Percentiles rank a stretch among this genome's conserved stretches.
phyloP scores from a whole-genome alignment of 2,113 vertebrate species.

The Otolemur garnettii region DNA sequence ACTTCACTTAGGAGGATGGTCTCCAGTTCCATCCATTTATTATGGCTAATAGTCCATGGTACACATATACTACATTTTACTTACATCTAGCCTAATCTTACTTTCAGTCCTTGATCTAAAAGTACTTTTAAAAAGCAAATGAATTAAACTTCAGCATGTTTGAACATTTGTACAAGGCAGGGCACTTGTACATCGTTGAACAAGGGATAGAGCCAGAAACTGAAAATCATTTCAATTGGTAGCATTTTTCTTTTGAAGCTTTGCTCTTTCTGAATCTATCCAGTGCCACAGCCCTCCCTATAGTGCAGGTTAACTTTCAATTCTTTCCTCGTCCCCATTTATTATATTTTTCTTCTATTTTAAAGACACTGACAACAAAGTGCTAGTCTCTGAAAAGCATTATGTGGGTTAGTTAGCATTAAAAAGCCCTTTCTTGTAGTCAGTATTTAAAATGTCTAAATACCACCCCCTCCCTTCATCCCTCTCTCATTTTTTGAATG shows the following conservation, averaged over 20 bases:
- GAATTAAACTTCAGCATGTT: background rate
- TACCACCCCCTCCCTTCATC: background rate
- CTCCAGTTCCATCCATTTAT: no score
- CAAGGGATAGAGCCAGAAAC: constrained; percentile 42
- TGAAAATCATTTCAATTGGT: constrained; percentile 30
- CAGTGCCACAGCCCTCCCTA: background rate
- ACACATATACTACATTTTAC: no score
- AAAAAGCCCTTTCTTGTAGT: constrained; percentile 65
- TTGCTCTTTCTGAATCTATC: constrained; percentile 2
- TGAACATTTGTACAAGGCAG: background rate
- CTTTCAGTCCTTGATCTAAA: constrained; percentile 53
- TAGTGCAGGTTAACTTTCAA: background rate
- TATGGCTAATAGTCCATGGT: no score
- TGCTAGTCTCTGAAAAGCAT: constrained; percentile 52
- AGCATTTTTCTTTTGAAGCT: constrained; percentile 43
- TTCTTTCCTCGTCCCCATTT: background rate
- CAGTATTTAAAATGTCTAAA: constrained; percentile 68
- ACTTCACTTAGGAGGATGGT: no score
- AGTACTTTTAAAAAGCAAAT: constrained; percentile 36
- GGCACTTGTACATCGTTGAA: background rate
- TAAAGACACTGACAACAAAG: constrained; percentile 16
- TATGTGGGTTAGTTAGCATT: constrained; percentile 63
- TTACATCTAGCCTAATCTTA: background rate
- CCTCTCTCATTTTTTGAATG: constrained; percentile 38
- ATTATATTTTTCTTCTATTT: constrained; percentile 53